Evolutionary conservation across 2,113 vertebrate species (phyloP).

Genomic region (Ploceus nigricollis): DNA sequence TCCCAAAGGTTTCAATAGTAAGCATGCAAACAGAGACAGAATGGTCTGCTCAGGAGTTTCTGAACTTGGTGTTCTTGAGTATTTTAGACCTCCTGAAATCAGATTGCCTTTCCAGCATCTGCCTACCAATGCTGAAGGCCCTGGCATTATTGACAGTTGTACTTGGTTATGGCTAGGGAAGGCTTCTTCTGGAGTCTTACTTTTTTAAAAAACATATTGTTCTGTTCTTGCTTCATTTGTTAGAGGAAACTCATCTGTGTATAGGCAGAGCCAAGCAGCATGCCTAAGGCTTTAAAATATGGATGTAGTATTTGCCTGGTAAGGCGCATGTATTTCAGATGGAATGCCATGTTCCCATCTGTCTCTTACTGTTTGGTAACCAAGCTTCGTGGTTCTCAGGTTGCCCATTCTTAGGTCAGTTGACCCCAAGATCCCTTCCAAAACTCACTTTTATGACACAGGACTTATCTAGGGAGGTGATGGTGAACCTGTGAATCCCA

Average conservation of each 20-base stretch:
- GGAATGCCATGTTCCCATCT: not conserved
- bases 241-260: not conserved
- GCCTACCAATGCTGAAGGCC: not conserved
- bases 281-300: not conserved
- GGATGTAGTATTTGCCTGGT: not conserved
- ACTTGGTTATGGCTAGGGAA: not conserved
- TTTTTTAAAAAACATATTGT: not conserved
- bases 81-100: not conserved
- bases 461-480: not conserved
- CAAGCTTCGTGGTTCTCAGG: not conserved
- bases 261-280: not conserved
- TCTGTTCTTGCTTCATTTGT: not conserved
- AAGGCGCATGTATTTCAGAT: not conserved
- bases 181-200: not conserved
- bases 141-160: not conserved
- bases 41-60: not conserved
- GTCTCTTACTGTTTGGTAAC: not conserved
- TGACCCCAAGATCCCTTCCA: not conserved
- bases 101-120: not conserved
- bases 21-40: rapidly evolving
- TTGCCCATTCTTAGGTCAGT: not conserved
- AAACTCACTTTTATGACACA: not conserved
- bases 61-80: not conserved
- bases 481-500: not conserved
- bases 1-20: not conserved